Percentiles rank a stretch among this genome's conserved stretches.
phyloP scores from a whole-genome alignment of 2,888 invertebrate genomes.

The Griposia aprilina region DNA sequence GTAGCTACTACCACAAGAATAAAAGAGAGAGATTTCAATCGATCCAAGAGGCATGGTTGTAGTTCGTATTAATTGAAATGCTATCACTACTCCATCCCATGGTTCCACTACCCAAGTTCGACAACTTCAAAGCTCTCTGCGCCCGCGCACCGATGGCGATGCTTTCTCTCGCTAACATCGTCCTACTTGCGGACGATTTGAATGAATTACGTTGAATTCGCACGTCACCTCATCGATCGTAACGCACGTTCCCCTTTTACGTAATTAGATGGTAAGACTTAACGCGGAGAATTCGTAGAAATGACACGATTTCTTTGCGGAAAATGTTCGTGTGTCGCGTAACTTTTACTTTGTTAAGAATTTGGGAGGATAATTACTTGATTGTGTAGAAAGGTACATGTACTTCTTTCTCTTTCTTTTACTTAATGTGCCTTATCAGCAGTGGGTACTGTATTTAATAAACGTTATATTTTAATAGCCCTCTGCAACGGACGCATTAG shows the following conservation, averaged over 20 bases:
- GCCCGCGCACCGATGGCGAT: constrained; percentile 36
- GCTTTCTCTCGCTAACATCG: constrained; percentile 67
- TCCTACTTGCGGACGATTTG: constrained; percentile 63
- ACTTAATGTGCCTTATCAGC: neutral
- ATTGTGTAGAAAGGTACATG: neutral
- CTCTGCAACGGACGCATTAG: neutral
- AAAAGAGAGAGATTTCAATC: neutral
- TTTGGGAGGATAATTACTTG: constrained; percentile 13
- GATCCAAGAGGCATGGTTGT: neutral
- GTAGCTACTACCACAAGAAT: neutral
- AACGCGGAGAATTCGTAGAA: constrained; percentile 53
- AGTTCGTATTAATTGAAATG: neutral
- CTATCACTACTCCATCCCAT: neutral
- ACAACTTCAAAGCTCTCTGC: constrained; percentile 61
- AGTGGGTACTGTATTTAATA: neutral
- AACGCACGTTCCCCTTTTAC: constrained; percentile 26
- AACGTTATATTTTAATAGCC: neutral
- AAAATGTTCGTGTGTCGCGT: constrained; percentile 26
- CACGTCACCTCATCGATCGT: constrained; percentile 30
- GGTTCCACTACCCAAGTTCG: constrained; percentile 56
- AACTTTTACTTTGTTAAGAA: constrained; percentile 33
- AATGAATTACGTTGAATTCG: constrained; percentile 56
- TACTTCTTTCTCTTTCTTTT: neutral
- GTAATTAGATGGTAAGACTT: constrained; percentile 52
- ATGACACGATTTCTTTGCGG: constrained; percentile 27